Conservation (phyloP, 23 tunicate genomes). For the Trididemnum miniatum region DNA sequence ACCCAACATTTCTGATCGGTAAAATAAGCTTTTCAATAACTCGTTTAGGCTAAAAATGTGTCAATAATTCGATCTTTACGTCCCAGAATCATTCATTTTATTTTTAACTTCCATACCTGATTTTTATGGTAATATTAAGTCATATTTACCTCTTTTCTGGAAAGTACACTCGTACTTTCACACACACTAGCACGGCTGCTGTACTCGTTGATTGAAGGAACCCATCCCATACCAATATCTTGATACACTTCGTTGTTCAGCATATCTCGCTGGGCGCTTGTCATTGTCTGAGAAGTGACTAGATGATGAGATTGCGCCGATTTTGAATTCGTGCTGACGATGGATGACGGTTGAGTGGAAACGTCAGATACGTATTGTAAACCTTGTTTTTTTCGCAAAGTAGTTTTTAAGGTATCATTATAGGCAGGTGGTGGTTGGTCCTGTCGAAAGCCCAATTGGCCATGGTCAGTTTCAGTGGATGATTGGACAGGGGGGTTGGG, state of each 20-base stretch:
- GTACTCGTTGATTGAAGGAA: slow-evolving; percentile 77
- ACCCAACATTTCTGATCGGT: no score
- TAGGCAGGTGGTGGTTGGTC: background rate
- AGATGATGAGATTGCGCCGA: background rate
- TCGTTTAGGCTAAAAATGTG: no score
- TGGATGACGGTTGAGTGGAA: background rate
- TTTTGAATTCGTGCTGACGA: background rate
- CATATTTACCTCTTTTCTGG: slow-evolving; percentile 58
- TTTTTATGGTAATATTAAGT: no score
- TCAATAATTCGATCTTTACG: no score
- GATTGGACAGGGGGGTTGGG: background rate
- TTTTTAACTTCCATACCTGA: no score
- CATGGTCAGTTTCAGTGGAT: background rate
- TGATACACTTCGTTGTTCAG: slow-evolving; percentile 75
- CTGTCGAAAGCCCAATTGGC: background rate
- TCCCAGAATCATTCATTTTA: no score
- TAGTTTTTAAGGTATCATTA: no score
- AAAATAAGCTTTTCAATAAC: no score
- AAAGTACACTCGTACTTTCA: slow-evolving; percentile 71
- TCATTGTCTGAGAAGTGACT: slow-evolving; percentile 14
- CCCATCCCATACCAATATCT: slow-evolving; percentile 90
- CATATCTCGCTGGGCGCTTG: slow-evolving; percentile 41
- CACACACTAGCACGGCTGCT: slow-evolving; percentile 88
- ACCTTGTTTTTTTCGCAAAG: background rate
- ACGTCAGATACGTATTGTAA: background rate